Percentiles rank a stretch among this genome's conserved stretches.
Evolutionary conservation across 2,888 invertebrate genomes (phyloP).

Genomic region (Sthenelais limicola): DNA sequence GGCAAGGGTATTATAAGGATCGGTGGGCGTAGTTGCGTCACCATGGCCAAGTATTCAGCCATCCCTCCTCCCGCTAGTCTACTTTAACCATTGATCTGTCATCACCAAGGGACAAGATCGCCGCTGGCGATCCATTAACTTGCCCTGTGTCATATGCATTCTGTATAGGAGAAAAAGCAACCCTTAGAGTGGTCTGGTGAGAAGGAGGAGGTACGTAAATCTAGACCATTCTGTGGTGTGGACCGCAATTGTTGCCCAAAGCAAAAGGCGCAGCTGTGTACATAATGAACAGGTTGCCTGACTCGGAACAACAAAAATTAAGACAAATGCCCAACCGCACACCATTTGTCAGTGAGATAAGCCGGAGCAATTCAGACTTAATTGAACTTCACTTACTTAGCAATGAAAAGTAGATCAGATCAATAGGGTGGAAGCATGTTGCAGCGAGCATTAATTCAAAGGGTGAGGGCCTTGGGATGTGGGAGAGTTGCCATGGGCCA

Average conservation of each 20-base stretch:
- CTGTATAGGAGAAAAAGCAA: too few species aligned
- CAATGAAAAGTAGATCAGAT: conserved; percentile 23
- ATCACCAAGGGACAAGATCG: conserved; percentile 28
- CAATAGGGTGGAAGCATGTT: conserved; percentile 13
- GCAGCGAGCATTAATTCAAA: conserved; percentile 20
- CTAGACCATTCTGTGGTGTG: too few species aligned
- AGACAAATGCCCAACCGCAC: conserved; percentile 3
- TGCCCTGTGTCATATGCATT: conserved; percentile 35
- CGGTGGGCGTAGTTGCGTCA: conserved; percentile 7
- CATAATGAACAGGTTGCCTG: conserved; percentile 15
- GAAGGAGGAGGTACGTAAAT: too few species aligned
- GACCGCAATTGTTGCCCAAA: too few species aligned
- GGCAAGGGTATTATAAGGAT: not conserved
- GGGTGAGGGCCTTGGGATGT: not conserved
- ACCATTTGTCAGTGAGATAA: conserved; percentile 32
- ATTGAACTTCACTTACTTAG: conserved; percentile 33
- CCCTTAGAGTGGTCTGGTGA: too few species aligned
- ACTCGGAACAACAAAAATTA: conserved; percentile 26
- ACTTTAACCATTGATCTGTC: conserved; percentile 22
- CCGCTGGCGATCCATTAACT: conserved; percentile 32
- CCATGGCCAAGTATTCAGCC: not conserved
- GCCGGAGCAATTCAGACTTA: conserved; percentile 14
- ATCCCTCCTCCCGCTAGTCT: not conserved
- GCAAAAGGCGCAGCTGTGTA: conserved; percentile 27
- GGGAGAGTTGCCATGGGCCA: not conserved